Conservation (phyloP, 2,797 vertebrate species). For the Neopelma chrysocephalum region DNA sequence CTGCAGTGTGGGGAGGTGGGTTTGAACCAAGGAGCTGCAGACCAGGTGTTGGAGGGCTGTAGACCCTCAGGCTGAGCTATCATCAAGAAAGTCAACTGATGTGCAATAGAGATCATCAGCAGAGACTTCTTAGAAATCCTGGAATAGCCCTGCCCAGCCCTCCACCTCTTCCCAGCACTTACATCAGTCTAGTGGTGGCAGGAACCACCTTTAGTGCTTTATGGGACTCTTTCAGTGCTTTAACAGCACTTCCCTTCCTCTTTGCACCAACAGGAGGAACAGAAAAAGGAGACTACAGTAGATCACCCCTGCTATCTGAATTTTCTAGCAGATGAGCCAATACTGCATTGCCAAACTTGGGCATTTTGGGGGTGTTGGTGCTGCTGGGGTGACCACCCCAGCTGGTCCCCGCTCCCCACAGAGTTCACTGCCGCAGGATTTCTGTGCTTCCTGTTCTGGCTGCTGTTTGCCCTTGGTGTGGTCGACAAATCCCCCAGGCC, state of each 20-base stretch:
- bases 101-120: background rate
- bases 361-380: background rate
- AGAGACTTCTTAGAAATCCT: background rate
- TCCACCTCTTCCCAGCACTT: background rate
- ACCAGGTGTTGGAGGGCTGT: background rate
- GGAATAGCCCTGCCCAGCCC: background rate
- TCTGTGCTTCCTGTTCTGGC: background rate
- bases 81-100: background rate
- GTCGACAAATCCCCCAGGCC: background rate
- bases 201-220: background rate
- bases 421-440: background rate
- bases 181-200: background rate
- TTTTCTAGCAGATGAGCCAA: background rate
- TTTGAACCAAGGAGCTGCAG: background rate
- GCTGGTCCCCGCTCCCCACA: background rate
- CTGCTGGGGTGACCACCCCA: background rate
- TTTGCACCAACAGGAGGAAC: background rate
- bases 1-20: background rate
- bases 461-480: constrained; percentile 40
- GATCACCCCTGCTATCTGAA: background rate
- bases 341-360: background rate
- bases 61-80: background rate
- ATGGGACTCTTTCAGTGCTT: background rate
- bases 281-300: background rate
- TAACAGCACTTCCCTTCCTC: background rate